phyloP scores from a whole-genome alignment of 2,888 invertebrate species.

The Calliphora vomitoria region DNA sequence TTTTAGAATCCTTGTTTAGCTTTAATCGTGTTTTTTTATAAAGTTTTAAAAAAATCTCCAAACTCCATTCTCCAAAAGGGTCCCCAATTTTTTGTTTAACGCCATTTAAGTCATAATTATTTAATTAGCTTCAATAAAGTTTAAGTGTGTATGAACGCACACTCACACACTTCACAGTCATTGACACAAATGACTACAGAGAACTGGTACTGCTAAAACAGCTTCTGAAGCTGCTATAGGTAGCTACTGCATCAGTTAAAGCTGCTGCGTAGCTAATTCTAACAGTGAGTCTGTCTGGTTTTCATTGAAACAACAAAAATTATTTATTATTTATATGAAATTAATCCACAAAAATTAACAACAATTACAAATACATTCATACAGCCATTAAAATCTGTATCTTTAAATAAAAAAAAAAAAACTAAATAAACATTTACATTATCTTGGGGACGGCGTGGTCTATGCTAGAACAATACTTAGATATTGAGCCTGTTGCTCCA shows the following conservation, averaged over 20 bases:
- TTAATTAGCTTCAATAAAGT: conserved; percentile 65
- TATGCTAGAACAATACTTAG: too few relatives aligned
- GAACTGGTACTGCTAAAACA: conserved; percentile 18
- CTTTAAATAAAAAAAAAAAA: conserved; percentile 6
- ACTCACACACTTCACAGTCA: conserved; percentile 27
- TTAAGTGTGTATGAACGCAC: conserved; percentile 59
- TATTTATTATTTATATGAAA: conserved; percentile 51
- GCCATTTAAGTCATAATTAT: conserved; percentile 66
- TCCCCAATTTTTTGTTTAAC: neutral
- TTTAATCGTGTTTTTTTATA: too few relatives aligned
- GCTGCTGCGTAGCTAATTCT: conserved; percentile 1
- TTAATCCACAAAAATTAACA: conserved; percentile 13
- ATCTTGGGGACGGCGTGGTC: too few relatives aligned
- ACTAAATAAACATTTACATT: conserved; percentile 26
- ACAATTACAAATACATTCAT: conserved; percentile 39
- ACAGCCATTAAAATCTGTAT: conserved; percentile 26
- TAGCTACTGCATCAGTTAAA: conserved; percentile 16
- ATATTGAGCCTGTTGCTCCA: too few relatives aligned
- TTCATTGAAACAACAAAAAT: conserved; percentile 63
- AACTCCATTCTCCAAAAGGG: conserved; percentile 9
- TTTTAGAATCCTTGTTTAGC: too few relatives aligned
- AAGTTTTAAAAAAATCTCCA: too few relatives aligned
- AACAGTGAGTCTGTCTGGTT: conserved; percentile 36
- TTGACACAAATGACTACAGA: conserved; percentile 47
- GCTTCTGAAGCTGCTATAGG: conserved; percentile 25